A percentile compares a stretch with the other conserved stretches of the same genome.
phyloP scores from a whole-genome alignment of 2,888 invertebrate genomes.

The Lepeophtheirus nordmannii region DNA sequence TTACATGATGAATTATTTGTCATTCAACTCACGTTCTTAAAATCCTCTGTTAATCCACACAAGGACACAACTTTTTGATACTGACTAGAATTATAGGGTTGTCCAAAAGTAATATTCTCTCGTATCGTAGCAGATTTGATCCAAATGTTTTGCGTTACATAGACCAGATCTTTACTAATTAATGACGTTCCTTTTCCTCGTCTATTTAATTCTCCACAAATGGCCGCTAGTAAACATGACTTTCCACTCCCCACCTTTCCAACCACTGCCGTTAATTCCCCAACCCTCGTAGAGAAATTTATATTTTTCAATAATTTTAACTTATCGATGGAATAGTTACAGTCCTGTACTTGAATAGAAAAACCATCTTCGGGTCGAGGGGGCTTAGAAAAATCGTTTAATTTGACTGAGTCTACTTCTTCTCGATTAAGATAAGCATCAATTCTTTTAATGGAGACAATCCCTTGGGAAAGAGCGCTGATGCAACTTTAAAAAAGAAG shows the following conservation, averaged over 20 bases:
- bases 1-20: neutral
- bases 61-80: neutral
- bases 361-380: neutral
- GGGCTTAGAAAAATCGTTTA: neutral
- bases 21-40: neutral
- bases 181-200: neutral
- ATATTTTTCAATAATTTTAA: constrained; percentile 5
- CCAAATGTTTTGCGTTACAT: constrained; percentile 12
- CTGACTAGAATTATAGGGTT: neutral
- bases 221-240: neutral
- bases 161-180: neutral
- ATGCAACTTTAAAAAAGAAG: neutral
- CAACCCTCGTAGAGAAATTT: neutral
- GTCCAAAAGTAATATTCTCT: constrained; percentile 19
- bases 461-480: neutral
- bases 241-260: constrained; percentile 15
- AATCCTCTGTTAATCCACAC: constrained; percentile 7
- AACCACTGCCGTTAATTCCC: constrained; percentile 11
- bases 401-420: neutral
- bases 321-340: constrained; percentile 1
- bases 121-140: constrained; percentile 10
- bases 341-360: constrained; percentile 9
- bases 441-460: constrained; percentile 11
- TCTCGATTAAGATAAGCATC: constrained; percentile 6
- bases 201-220: constrained; percentile 10